phyloP scores from a whole-genome alignment of 2,797 vertebrate species.

The Coregonus ussuriensis region DNA sequence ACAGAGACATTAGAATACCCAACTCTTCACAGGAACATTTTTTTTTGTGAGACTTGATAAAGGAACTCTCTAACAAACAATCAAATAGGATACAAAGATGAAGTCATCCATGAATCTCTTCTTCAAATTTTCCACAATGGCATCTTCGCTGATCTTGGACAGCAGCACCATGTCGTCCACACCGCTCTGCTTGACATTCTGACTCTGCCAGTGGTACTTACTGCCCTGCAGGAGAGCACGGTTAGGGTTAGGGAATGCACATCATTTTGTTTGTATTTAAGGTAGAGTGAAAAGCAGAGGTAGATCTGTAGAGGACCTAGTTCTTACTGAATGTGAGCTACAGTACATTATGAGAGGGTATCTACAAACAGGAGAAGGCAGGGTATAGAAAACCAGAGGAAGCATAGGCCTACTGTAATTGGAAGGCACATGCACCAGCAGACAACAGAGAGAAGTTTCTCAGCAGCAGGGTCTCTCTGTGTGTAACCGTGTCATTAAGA shows the following conservation, averaged over 20 bases:
- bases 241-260: background rate
- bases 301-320: too few relatives aligned
- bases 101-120: conserved; percentile 96
- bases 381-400: background rate
- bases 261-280: background rate
- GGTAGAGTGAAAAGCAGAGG: background rate
- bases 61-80: background rate
- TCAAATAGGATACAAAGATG: conserved; percentile 90
- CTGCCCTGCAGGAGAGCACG: conserved; percentile 10
- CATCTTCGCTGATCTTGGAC: conserved; percentile 92
- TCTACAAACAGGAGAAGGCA: background rate
- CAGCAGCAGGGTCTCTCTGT: background rate
- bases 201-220: conserved; percentile 99
- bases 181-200: conserved; percentile 96
- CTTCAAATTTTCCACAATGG: conserved; percentile 94
- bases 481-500: background rate
- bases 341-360: background rate
- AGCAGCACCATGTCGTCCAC: conserved; percentile 99
- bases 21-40: too few relatives aligned
- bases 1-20: too few relatives aligned
- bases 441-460: background rate
- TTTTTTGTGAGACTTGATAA: background rate
- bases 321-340: background rate
- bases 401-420: background rate
- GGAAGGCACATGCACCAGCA: background rate